phyloP scores from a whole-genome alignment of 2,113 vertebrate genomes.

The Xenopus borealis region DNA sequence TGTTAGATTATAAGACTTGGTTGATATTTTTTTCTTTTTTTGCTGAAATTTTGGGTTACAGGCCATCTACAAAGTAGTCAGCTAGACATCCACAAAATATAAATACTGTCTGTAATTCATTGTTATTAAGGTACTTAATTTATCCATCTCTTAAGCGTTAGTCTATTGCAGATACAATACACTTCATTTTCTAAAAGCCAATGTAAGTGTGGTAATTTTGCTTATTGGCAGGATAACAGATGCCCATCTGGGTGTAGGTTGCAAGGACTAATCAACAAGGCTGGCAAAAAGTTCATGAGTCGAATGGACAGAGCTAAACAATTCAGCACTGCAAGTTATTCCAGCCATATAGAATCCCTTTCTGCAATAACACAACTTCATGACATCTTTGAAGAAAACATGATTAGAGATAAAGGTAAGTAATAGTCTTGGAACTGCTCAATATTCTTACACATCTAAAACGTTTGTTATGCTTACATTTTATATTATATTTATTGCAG shows the following conservation, averaged over 20 bases:
- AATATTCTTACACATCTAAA: no score
- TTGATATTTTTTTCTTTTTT: no score
- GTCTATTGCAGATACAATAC: background rate
- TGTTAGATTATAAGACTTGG: no score
- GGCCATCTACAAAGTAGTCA: no score
- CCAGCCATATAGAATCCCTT: conserved; percentile 34
- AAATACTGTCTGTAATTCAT: no score
- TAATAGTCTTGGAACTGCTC: background rate
- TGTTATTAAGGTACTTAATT: no score
- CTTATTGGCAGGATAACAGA: conserved; percentile 48
- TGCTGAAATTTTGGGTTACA: no score
- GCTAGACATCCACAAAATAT: no score
- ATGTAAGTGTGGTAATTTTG: conserved; percentile 16
- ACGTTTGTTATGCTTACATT: no score
- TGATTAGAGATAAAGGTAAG: conserved; percentile 56
- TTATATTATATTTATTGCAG: no score
- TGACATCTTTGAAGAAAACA: conserved; percentile 41
- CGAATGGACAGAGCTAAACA: conserved; percentile 46
- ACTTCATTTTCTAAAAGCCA: background rate
- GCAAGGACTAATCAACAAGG: conserved; percentile 57
- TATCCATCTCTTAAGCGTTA: no score
- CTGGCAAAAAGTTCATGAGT: conserved; percentile 41
- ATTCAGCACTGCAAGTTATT: conserved; percentile 14
- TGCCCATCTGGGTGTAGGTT: conserved; percentile 69
- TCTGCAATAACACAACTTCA: conserved; percentile 54